Evolutionary conservation across 2,113 vertebrate genomes (phyloP), one percentile per base, ranked within the genome.

Genomic region (Phrynosoma blainvillii): DNA sequence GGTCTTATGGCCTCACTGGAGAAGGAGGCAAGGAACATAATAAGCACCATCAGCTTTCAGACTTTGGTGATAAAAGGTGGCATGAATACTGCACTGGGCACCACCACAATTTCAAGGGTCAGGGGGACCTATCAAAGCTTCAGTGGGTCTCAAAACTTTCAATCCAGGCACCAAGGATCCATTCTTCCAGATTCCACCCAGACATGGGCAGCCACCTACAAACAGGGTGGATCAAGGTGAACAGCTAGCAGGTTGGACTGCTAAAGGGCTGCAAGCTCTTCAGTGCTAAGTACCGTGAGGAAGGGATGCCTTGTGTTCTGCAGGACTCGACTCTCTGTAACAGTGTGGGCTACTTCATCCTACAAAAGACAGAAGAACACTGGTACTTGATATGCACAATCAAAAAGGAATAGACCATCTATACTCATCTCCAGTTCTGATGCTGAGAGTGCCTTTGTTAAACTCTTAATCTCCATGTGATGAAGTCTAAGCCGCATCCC

Each of bases 271-370:
- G 1, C 13, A 62, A 62, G 59, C 59, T 62, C 59, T 62, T 62
- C 18, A 59, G 5, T 0, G 0, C 0, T 0, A 96, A 96, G 93
- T 87, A 99, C 98, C 0, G 98, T 99, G 88, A 99, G 96, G 94
- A 99, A 99, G 1, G 98, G 98, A 92, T 99, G 98, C 84, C 98
- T 96, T 21, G 98, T 98, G 90, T 98, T 99, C 96, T 99, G 98
- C 54, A 99, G 97, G 77, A 99, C 98, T 84, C 98, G 94, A 96
- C 98, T 99, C 95, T 99, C 98, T 0, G 98, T 99, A 65, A 99
- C 98, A 0, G 98, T 99, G 95, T 99, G 98, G 0, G 98, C 98
- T 0, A 99, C 98, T 93, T 99, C 98, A n/a, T 99, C 98, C 98
- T 99, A 71, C 1, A 30, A 87, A 91, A 10, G 87, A 75, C 59